These are phyloP conservation scores for Neosalanx taihuensis DNA, from an alignment of 2,797 vertebrate species.

Conservation along the genomic window DNA sequence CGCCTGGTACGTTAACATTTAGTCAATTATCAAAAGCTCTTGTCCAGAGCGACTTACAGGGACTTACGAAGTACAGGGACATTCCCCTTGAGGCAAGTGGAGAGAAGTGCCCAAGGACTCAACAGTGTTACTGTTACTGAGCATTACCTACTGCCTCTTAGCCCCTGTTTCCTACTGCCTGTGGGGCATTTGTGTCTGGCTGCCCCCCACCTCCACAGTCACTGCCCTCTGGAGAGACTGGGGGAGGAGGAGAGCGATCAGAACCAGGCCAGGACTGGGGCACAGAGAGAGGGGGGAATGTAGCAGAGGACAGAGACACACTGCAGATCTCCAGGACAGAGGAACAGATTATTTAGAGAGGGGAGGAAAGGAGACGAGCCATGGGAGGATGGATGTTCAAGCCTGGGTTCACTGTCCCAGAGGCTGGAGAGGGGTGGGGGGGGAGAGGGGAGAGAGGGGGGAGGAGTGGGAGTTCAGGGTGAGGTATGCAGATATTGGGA, in stretches of 20 bases:
- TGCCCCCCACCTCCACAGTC: neutral
- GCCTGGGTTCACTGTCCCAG: neutral
- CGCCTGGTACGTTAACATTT: too few relatives aligned
- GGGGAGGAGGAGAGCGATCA: slow-evolving; percentile 4
- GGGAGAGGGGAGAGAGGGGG: slow-evolving; percentile 30
- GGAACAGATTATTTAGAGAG: slow-evolving; percentile 12
- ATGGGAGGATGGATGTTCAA: neutral
- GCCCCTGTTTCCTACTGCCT: too few relatives aligned
- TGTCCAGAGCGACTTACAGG: too few relatives aligned
- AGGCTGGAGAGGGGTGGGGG: slow-evolving; percentile 16
- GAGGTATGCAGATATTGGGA: neutral
- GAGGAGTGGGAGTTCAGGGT: neutral
- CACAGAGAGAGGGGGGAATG: neutral
- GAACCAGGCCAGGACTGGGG: neutral
- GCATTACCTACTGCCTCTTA: too few relatives aligned
- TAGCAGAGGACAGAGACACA: neutral
- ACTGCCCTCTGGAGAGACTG: slow-evolving; percentile 21
- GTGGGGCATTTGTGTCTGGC: slow-evolving; percentile 13
- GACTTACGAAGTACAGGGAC: too few relatives aligned
- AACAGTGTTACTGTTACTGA: too few relatives aligned
- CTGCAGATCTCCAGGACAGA: neutral
- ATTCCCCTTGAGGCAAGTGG: too few relatives aligned
- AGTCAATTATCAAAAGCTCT: too few relatives aligned
- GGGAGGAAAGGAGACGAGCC: slow-evolving; percentile 9
- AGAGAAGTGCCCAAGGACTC: too few relatives aligned